Evolutionary conservation across 2,113 vertebrate species (phyloP), one percentile per base, ranked within the genome.

Genomic region (Dicentrarchus labrax): DNA sequence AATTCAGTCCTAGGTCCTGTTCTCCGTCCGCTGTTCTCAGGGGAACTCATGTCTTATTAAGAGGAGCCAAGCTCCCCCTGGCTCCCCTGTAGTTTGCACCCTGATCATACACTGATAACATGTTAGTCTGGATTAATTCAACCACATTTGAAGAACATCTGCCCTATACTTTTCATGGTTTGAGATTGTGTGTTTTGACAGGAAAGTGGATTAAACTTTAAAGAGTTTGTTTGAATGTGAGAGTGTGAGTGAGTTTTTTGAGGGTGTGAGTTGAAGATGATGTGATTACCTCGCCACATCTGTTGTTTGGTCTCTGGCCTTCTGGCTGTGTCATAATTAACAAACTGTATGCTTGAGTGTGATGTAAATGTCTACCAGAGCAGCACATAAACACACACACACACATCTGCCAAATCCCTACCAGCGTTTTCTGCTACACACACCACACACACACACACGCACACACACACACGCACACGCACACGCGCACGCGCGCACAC

Each of bases 381-480:
- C 72, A 36, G 50, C 19, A 59, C 53, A 53, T 36, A 65, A 65
- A 75, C 54, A 57, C 51, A 51, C 30, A 30, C 30, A 51, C n/a
- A 36, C 41, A 76, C 88, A 85, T 66, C 75, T 84, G 85, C 61
- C 38, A 64, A 73, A 54, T 54, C 51, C 72, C 68, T 71, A 2
- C 48, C 30, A 57, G 57, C 30, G 11, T 30, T 54, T 69, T 6
- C 39, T 67, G n/a, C 59, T 16, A 53, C 45, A 76, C 54, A 54
- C 68, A 67, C n/a, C 68, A 64, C 79, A 76, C 61, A 74, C 56
- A 51, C 78, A 69, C 69, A 70, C 66, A 82, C 41, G 88, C 86
- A 61, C 8, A 97, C 97, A 54, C 68, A 67, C 68, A 64, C 79
- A 76, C 61, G 71, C 56, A 51, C 78, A 69, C 69, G 67, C 66